Evolutionary conservation across 2,888 invertebrate species (phyloP), one percentile per base, ranked within the genome.

Genomic region (Priocnemis perturbator): DNA sequence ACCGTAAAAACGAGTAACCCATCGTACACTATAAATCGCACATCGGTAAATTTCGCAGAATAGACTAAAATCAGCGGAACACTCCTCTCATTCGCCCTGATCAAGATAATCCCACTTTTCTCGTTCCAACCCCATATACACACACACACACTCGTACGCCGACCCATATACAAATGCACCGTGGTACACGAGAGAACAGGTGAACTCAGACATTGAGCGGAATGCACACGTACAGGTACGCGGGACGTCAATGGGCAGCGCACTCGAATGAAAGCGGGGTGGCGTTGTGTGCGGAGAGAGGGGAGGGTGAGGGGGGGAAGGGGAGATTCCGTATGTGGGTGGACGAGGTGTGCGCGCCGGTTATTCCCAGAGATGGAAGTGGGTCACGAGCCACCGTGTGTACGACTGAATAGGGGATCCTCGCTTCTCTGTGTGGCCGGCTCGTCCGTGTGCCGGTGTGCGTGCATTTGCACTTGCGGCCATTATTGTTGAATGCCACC

Each of bases 331-430:
- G 56, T 63, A 47, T 48, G 63, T 55, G 47, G 60, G 48, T 60
- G 37, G 60, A 58, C 45, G 45, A 67, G 70, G 50, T 61, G 68
- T 59, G 55, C 63, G 70, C 60, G 75, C 67, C 67, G 77, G 79
- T 81, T 82, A 81, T 82, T 82, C 77, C 74, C 74, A 69, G 77
- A 69, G 75, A 70, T 71, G 76, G 77, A 81, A 80, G 78, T 82
- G 80, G 82, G 82, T 82, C 82, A 81, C 78, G 73, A 73, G 78
- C 71, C 73, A 72, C 68, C 23, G 55, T 17, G 50, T 50, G 30
- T 60, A 60, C 52, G 50, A 45, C 21, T 60, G 52, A 50, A 48
- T 23, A 60, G 23, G 48, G 20, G 30, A 59, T 59, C 37, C 50
- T 4, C 50, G 7, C 9, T 47, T 47, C 47, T 47, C 3, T 11